Percentiles rank a stretch among this genome's conserved stretches.
phyloP scores from a whole-genome alignment of 2,113 vertebrate genomes.

The Pungitius pungitius region DNA sequence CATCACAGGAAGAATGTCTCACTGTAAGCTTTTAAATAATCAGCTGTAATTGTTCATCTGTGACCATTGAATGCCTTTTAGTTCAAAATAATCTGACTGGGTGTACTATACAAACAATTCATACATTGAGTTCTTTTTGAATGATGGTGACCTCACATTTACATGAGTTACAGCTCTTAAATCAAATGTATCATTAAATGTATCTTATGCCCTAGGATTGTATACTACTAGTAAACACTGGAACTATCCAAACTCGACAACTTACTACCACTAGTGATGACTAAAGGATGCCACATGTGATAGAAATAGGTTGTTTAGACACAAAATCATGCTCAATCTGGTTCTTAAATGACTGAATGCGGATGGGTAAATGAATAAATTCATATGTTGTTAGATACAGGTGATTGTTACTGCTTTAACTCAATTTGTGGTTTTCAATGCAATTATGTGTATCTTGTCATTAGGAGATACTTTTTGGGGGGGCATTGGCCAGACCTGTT shows the following conservation, averaged over 20 bases:
- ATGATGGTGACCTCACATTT: not conserved
- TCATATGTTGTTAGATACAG: not conserved
- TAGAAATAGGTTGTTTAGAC: not conserved
- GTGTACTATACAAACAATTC: slow-evolving; percentile 34
- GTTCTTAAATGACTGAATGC: not conserved
- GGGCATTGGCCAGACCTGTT: no score
- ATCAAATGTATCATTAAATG: no score
- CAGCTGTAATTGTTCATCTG: slow-evolving; percentile 37
- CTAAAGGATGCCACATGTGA: not conserved
- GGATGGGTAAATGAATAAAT: not conserved
- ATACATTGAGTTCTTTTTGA: slow-evolving; percentile 33
- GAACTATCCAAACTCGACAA: not conserved
- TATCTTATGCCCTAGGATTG: not conserved
- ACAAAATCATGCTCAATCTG: not conserved
- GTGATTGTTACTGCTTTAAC: not conserved
- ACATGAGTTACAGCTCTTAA: not conserved
- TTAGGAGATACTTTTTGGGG: not conserved
- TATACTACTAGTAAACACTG: not conserved
- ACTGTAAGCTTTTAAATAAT: slow-evolving; percentile 19
- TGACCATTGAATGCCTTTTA: slow-evolving; percentile 32
- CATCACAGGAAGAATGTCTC: slow-evolving; percentile 46
- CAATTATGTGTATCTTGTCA: not conserved
- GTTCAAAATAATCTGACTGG: slow-evolving; percentile 23
- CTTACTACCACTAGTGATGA: not conserved
- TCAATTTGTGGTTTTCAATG: not conserved